phyloP scores from a whole-genome alignment of 2,113 vertebrate species.

The Rhinoptilus africanus region DNA sequence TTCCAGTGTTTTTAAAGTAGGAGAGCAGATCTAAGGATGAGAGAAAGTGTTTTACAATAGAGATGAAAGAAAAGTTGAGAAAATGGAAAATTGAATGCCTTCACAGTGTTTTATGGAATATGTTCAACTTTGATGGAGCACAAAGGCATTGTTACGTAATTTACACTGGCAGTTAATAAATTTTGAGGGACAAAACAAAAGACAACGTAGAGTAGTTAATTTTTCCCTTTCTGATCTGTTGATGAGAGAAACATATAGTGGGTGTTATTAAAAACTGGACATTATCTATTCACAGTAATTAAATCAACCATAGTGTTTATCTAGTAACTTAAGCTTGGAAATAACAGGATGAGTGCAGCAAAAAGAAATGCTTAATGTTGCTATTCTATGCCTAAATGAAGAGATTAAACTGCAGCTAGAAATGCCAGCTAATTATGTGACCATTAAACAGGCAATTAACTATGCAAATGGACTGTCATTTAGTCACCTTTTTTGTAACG shows the following conservation, averaged over 20 bases:
- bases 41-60: constrained; percentile 9
- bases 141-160: neutral
- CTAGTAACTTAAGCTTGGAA: neutral
- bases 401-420: neutral
- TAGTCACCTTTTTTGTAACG: neutral
- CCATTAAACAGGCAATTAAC: neutral
- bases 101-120: constrained; percentile 28
- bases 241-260: neutral
- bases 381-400: neutral
- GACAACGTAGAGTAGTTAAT: neutral
- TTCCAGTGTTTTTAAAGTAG: constrained; percentile 2
- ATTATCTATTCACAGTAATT: neutral
- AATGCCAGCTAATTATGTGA: neutral
- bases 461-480: neutral
- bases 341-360: neutral
- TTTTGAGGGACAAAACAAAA: constrained; percentile 5
- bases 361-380: neutral
- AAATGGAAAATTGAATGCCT: constrained; percentile 24
- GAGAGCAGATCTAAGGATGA: neutral
- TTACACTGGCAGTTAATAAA: neutral
- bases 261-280: neutral
- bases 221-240: neutral
- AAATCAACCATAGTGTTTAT: neutral
- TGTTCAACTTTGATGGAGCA: constrained; percentile 18
- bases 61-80: constrained; percentile 7